Evolutionary conservation across 2,888 invertebrate species (phyloP).

Genomic region (Nebria salina): DNA sequence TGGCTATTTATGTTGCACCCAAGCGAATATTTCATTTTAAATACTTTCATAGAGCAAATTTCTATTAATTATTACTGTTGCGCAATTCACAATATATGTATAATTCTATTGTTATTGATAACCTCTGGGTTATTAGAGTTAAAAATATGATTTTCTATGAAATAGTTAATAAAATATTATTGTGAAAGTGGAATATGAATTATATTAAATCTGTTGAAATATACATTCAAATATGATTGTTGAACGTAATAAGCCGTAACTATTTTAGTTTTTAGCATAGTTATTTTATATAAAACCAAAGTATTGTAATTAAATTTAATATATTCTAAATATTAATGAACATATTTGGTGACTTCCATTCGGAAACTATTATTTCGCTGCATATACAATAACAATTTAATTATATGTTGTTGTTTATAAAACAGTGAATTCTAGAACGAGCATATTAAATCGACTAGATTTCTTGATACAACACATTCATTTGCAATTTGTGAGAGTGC

Average conservation of each 20-base stretch:
- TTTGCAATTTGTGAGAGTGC: slow-evolving; percentile 44
- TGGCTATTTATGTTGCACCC: background rate
- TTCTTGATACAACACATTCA: slow-evolving; percentile 36
- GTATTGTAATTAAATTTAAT: background rate
- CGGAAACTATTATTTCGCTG: background rate
- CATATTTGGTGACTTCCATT: background rate
- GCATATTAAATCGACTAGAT: slow-evolving; percentile 29
- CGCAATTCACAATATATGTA: background rate
- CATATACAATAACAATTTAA: background rate
- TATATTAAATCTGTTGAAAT: too few relatives aligned
- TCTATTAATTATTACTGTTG: background rate
- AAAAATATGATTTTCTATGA: background rate
- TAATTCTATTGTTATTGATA: background rate
- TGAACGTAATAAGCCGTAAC: too few relatives aligned
- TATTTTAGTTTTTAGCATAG: too few relatives aligned
- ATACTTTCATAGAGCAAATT: background rate
- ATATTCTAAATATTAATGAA: background rate
- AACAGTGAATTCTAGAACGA: slow-evolving; percentile 16
- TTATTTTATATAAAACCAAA: background rate
- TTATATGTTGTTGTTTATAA: background rate
- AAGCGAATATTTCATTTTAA: background rate
- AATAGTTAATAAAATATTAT: background rate
- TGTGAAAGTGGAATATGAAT: background rate
- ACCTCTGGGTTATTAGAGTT: background rate
- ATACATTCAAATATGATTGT: too few relatives aligned